These are phyloP conservation scores for Labia minor DNA, from an alignment of 2,888 invertebrate genomes.

Conservation along the genomic window DNA sequence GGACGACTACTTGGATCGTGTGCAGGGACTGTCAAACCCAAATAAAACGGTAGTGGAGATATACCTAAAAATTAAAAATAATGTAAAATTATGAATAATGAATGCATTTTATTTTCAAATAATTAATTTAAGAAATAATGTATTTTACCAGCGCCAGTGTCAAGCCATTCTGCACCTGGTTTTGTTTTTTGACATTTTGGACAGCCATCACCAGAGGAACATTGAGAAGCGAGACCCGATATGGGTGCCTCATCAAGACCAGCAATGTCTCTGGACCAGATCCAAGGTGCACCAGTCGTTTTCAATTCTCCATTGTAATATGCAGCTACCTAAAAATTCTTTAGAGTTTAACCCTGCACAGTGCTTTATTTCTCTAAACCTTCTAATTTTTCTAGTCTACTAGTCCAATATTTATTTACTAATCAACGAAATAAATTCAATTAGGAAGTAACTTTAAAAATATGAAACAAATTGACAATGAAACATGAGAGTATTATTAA, in stretches of 20 bases:
- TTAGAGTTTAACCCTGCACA: too few species aligned
- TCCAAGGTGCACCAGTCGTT: not conserved
- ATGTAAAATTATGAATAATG: too few species aligned
- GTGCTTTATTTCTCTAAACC: too few species aligned
- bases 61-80: too few species aligned
- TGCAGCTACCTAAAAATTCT: conserved; percentile 22
- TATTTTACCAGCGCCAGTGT: not conserved
- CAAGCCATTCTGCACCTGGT: not conserved
- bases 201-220: conserved; percentile 22
- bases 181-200: conserved; percentile 15
- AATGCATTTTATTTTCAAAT: too few species aligned
- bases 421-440: too few species aligned
- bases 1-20: conserved; percentile 32
- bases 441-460: too few species aligned
- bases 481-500: too few species aligned
- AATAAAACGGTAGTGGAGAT: conserved; percentile 29
- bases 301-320: conserved; percentile 25
- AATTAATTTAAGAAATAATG: too few species aligned
- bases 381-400: too few species aligned
- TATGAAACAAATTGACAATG: too few species aligned
- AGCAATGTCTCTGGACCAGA: conserved; percentile 24
- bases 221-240: conserved; percentile 25
- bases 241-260: conserved; percentile 24
- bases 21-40: conserved; percentile 36
- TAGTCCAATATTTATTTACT: too few species aligned